These are phyloP conservation scores for Oikopleura vanhoeffeni DNA, from an alignment of 23 tunicate species.

Conservation along the genomic window DNA sequence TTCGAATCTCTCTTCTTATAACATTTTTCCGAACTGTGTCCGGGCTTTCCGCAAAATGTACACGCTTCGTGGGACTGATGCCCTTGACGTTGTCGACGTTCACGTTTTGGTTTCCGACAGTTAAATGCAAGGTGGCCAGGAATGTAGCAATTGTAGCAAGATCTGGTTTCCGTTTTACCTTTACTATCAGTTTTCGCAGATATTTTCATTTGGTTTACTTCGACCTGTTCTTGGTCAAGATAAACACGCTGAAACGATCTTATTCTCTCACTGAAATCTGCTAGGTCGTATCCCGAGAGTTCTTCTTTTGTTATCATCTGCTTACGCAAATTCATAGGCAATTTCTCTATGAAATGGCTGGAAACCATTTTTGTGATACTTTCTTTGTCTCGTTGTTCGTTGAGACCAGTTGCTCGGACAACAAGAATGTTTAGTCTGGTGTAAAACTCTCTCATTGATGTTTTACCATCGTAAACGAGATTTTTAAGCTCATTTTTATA, in stretches of 20 bases:
- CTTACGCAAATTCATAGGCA: not conserved
- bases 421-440: not conserved
- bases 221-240: not conserved
- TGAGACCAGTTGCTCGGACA: not conserved
- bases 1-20: too few species aligned
- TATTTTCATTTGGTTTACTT: not conserved
- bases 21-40: too few species aligned
- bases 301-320: not conserved
- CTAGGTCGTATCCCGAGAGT: not conserved
- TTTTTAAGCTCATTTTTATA: not conserved
- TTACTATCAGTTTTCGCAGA: not conserved
- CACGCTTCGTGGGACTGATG: too few species aligned
- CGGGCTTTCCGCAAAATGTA: too few species aligned
- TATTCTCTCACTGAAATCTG: not conserved
- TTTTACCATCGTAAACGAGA: not conserved
- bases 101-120: too few species aligned
- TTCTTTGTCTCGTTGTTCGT: not conserved
- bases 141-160: too few species aligned
- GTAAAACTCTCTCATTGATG: not conserved
- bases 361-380: not conserved
- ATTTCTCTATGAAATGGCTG: not conserved
- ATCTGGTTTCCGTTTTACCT: too few species aligned
- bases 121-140: too few species aligned
- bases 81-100: too few species aligned
- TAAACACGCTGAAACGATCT: not conserved